Base-by-base conservation (phyloP, 2,888 invertebrate genomes). In the Plagodis pulveraria region DNA sequence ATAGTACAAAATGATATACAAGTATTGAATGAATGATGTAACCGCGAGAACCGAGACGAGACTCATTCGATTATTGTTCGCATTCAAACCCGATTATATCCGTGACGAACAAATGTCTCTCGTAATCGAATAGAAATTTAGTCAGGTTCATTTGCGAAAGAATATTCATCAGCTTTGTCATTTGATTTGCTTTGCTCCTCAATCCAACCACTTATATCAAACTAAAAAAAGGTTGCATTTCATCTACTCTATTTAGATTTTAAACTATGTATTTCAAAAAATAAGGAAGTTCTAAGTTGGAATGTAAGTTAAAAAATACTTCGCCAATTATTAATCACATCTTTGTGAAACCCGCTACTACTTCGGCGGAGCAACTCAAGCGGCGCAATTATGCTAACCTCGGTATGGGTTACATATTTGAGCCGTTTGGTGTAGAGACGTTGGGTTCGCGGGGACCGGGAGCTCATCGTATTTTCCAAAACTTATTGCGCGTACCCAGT, bases 51-150 rank as follows among this genome's bases (percentile, higher is more conserved):
- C n/a, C 67, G 76, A 77, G 72, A 77, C 74, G 80, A 80, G 76
- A 73, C 75, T 82, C 76, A 86, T 87, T 84, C 79, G 82, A 88
- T 87, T 84, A 85, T 72, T 76, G 76, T 78, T 76, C 66, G 65
- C 72, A 68, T 77, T 78, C 77, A 72, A 74, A 79, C 71, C 70
- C 72, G 73, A 78, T 74, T 77, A 80, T 73, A 70, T 56, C 74
- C 72, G 73, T 77, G 70, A 74, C 77, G 69, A 79, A 69, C 51
- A 54, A 60, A 74, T 62, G 56, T 42, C 47, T 61, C 62, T 69
- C 62, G 58, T 68, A 69, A 67, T 69, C 64, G 63, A 52, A 65
- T 66, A 41, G 47, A 62, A 55, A 63, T 58, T 63, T 56, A 58
- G 11, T 42, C 56, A 11, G 58, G 59, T 58, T 52, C 63, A 58